Percentiles rank a stretch among this genome's conserved stretches.
Evolutionary conservation across 2,797 vertebrate genomes (phyloP).

Genomic region (Pristis pectinata): DNA sequence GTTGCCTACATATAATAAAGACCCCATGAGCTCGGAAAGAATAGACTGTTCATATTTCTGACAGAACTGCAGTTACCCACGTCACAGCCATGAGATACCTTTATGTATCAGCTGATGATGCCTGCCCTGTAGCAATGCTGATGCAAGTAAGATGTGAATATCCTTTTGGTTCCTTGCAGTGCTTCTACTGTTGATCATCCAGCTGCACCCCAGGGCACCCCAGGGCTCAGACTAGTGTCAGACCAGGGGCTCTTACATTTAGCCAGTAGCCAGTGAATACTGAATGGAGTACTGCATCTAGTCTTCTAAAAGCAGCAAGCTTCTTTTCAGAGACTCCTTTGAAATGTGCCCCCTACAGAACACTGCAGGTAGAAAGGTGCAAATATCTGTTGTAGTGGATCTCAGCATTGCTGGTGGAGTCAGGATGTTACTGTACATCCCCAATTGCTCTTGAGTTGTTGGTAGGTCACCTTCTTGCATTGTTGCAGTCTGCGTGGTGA

Average conservation of each 20-base stretch:
- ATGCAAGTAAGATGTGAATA: background rate
- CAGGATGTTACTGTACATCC: too few species aligned
- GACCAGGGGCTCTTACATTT: background rate
- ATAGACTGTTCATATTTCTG: background rate
- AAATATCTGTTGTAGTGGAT: background rate
- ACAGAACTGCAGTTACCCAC: background rate
- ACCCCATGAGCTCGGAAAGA: background rate
- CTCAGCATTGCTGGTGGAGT: too few species aligned
- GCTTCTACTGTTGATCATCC: background rate
- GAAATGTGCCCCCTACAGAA: background rate
- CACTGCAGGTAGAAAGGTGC: background rate
- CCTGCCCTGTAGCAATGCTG: background rate
- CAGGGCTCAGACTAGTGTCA: background rate
- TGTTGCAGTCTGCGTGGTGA: too few species aligned
- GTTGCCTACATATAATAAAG: background rate
- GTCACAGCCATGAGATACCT: background rate
- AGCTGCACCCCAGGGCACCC: background rate
- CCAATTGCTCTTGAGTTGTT: too few species aligned
- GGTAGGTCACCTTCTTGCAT: too few species aligned
- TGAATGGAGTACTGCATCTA: too few species aligned
- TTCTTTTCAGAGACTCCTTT: too few species aligned
- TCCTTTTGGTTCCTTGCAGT: background rate
- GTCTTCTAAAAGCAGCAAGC: too few species aligned
- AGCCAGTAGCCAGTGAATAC: background rate
- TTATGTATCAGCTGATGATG: background rate